phyloP scores from a whole-genome alignment of 2,113 vertebrate genomes.

The Nannobrachium achirus region DNA sequence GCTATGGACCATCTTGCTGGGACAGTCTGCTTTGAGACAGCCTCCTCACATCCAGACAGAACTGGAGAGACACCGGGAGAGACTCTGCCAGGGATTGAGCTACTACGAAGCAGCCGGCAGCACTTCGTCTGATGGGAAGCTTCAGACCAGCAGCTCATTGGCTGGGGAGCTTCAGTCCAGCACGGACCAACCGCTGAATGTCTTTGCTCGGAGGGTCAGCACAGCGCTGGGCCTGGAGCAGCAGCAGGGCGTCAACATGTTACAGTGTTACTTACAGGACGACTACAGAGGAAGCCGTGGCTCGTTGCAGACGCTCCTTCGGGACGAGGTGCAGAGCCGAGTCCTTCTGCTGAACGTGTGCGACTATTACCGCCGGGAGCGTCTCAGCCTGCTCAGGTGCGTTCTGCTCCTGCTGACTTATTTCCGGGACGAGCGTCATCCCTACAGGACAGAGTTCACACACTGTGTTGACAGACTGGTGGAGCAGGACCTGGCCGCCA shows the following conservation, averaged over 20 bases:
- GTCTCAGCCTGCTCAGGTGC: conserved; percentile 91
- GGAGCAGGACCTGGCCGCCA: conserved; percentile 90
- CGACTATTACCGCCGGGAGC: conserved; percentile 96
- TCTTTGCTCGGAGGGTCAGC: conserved; percentile 92
- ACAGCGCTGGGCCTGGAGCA: conserved; percentile 94
- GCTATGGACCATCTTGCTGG: conserved; percentile 95
- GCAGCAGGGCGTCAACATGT: conserved; percentile 91
- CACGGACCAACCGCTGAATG: conserved; percentile 87
- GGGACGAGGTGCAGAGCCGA: conserved; percentile 96
- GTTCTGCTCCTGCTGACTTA: conserved; percentile 94
- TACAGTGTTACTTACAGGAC: conserved; percentile 93
- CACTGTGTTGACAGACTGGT: conserved; percentile 92
- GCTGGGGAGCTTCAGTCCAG: conserved; percentile 50
- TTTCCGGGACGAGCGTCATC: conserved; percentile 96
- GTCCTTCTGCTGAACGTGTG: conserved; percentile 93
- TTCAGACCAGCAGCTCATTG: too few relatives aligned
- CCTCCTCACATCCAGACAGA: conserved; percentile 91
- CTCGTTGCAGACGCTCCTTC: conserved; percentile 86
- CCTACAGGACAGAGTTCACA: conserved; percentile 90
- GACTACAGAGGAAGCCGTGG: conserved; percentile 94
- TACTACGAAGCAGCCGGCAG: conserved; percentile 95
- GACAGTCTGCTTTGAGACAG: conserved; percentile 92
- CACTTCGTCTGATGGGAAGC: not conserved
- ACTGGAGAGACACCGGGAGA: conserved; percentile 88
- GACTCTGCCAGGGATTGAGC: conserved; percentile 88